These are phyloP conservation scores for Eristalis tenax DNA, from an alignment of 2,888 invertebrate species.

Conservation along the genomic window DNA sequence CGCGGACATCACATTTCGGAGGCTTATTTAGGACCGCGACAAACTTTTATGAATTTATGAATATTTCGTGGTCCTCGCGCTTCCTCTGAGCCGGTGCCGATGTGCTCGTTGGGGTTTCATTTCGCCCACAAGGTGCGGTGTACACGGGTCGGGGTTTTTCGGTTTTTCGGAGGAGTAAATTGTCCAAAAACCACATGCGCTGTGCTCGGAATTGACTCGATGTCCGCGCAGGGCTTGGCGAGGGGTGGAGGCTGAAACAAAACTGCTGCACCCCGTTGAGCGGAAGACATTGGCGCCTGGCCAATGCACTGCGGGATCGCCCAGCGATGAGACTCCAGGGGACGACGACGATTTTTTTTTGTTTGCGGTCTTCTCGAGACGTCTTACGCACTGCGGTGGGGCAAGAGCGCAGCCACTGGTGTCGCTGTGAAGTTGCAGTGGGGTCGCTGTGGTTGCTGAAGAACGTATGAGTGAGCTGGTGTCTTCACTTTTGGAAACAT, in stretches of 20 bases:
- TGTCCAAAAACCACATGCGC: slow-evolving; percentile 66
- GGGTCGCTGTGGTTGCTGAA: background rate
- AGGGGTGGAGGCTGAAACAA: slow-evolving; percentile 36
- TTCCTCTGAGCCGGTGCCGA: background rate
- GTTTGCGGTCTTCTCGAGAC: background rate
- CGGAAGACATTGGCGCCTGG: slow-evolving; percentile 70
- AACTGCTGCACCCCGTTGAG: slow-evolving; percentile 63
- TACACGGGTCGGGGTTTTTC: background rate
- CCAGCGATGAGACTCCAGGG: background rate
- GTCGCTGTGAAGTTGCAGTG: background rate
- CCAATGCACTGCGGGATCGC: slow-evolving; percentile 52
- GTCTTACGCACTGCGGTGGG: slow-evolving; percentile 5
- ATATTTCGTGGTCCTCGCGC: slow-evolving; percentile 23
- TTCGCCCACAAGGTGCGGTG: slow-evolving; percentile 62
- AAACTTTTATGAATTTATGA: slow-evolving; percentile 68
- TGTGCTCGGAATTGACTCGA: slow-evolving; percentile 39
- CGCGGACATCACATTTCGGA: slow-evolving; percentile 8
- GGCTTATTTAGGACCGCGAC: slow-evolving; percentile 64
- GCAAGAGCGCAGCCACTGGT: background rate
- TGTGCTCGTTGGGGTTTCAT: slow-evolving; percentile 37
- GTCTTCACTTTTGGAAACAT: no score
- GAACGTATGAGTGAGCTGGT: no score
- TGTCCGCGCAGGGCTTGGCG: slow-evolving; percentile 20
- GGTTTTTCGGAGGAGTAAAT: slow-evolving; percentile 56
- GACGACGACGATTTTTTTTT: slow-evolving; percentile 23